Evolutionary conservation across 2,888 invertebrate species (phyloP).

Genomic region (Amiota mariae): DNA sequence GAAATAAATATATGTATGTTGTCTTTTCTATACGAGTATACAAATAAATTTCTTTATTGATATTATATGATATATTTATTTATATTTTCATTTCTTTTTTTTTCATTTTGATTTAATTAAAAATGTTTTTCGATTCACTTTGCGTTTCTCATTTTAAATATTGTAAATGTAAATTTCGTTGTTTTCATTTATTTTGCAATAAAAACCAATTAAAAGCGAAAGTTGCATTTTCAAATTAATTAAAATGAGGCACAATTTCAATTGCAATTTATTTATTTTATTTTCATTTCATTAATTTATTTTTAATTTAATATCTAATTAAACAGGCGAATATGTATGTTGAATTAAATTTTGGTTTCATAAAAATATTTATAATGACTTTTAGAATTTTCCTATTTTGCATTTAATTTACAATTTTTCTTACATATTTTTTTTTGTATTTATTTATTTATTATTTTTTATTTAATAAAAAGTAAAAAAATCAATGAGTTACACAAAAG

Average conservation of each 20-base stretch:
- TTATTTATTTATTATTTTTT: constrained; percentile 11
- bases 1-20: no score
- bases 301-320: not conserved
- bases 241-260: not conserved
- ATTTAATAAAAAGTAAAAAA: constrained; percentile 26
- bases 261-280: not conserved
- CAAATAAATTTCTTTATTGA: no score
- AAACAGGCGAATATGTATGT: no score
- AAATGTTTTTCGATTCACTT: no score
- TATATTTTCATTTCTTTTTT: no score
- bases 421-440: constrained; percentile 43
- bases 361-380: not conserved
- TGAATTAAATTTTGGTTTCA: no score
- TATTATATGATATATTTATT: no score
- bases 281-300: not conserved
- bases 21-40: no score
- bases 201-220: not conserved
- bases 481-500: constrained; percentile 13
- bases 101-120: no score
- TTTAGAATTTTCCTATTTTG: not conserved
- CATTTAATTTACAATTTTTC: constrained; percentile 37
- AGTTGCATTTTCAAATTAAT: not conserved
- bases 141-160: no score
- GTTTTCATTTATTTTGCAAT: no score
- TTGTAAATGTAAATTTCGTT: no score